Evolutionary conservation across 2,797 vertebrate genomes (phyloP).

Genomic region (Microctenopoma lineatum): DNA sequence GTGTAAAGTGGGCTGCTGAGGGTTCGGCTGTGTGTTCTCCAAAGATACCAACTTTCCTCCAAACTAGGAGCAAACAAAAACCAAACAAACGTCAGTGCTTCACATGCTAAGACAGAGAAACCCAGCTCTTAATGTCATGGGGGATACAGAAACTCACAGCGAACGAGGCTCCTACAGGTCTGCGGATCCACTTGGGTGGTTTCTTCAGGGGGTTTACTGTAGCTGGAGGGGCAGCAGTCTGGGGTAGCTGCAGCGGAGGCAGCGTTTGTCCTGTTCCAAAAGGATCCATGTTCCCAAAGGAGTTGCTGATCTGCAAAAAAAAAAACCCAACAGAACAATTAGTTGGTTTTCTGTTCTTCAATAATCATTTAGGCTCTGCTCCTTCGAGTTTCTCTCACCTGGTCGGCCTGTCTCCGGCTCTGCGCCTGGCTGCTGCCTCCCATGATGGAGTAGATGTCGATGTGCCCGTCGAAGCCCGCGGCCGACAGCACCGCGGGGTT

Average conservation of each 20-base stretch:
- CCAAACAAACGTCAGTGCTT: neutral
- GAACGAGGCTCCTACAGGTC: conserved; percentile 94
- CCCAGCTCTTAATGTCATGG: neutral
- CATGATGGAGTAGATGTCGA: conserved; percentile 96
- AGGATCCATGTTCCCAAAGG: conserved; percentile 95
- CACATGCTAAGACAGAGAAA: neutral
- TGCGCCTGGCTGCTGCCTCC: conserved; percentile 88
- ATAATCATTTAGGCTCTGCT: no score
- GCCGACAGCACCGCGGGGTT: conserved; percentile 95
- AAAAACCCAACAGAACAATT: no score
- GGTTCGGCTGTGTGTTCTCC: conserved; percentile 82
- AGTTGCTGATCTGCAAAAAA: conserved; percentile 88
- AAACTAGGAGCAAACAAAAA: conserved; percentile 78
- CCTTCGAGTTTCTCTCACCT: conserved; percentile 74
- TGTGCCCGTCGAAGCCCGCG: conserved; percentile 92
- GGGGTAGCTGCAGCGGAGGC: conserved; percentile 92
- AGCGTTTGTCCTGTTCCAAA: conserved; percentile 93
- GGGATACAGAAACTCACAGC: conserved; percentile 83
- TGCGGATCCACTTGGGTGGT: conserved; percentile 94
- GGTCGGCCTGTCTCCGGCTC: conserved; percentile 90
- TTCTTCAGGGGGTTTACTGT: conserved; percentile 91
- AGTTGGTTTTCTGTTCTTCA: no score
- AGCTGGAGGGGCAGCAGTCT: conserved; percentile 77
- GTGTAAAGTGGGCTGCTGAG: conserved; percentile 75
- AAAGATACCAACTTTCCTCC: conserved; percentile 95